Evolutionary conservation across 2,888 invertebrate species (phyloP), one percentile per base, ranked within the genome.

Genomic region (Lasioglossum vierecki): DNA sequence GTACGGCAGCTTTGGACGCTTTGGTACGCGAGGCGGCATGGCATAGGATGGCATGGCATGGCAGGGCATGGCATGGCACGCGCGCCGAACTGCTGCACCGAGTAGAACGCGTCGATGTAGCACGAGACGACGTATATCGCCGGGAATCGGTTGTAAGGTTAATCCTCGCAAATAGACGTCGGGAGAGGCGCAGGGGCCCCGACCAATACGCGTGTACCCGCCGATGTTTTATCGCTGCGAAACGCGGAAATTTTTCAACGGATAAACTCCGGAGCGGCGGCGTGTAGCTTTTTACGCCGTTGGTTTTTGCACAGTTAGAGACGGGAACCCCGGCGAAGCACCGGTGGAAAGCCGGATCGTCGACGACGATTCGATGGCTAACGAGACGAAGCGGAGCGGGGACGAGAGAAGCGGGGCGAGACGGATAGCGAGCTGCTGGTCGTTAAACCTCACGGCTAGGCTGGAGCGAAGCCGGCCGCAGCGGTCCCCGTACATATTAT

Each of bases 141-240:
- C 41, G 84, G 41, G 84, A 76, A 86, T 88, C 83, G 78, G 79
- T 76, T 80, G 81, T 80, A 79, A 82, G 79, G 83, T 83, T 90
- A 90, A 90, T 90, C 90, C 85, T 60, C 46, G 86, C 86, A 86
- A 90, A 90, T 88, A 88, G 85, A 89, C 83, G 80, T 49, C 41
- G 39, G 68, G 72, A 75, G 77, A 71, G 68, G 72, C 53, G 79
- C 76, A 70, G 80, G 79, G 77, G 78, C 41, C 13, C 70, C 30
- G 41, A n/a, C 82, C 76, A 72, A 85, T 88, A 80, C 83, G 82
- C 68, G 76, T 68, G 85, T 80, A 76, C 22, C 68, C 35, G 8
- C 9, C 85, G 74, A 77, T 79, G 82, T 74, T 85, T 82, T 80
- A 79, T 86, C 72, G 82, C 49, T 39, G 74, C 18, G 79, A 75